A percentile compares a stretch with the other conserved stretches of the same genome.
phyloP scores from a whole-genome alignment of 2,797 vertebrate species.

The Halcyon leucocephala region DNA sequence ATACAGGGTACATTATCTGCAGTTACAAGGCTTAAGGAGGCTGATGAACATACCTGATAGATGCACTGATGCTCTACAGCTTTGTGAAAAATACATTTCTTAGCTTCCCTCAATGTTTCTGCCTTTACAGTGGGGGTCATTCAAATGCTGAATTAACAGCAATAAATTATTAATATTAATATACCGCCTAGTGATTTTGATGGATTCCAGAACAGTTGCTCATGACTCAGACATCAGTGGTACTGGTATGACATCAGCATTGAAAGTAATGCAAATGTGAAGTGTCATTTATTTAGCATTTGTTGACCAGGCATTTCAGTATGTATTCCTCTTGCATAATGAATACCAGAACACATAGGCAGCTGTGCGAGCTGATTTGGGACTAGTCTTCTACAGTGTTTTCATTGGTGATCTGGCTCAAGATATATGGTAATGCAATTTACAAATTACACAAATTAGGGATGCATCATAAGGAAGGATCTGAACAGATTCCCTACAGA shows the following conservation, averaged over 20 bases:
- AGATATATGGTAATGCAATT: neutral
- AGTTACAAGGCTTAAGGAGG: neutral
- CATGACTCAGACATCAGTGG: neutral
- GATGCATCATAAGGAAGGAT: neutral
- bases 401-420: neutral
- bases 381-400: neutral
- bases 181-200: neutral
- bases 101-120: neutral
- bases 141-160: neutral
- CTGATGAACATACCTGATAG: neutral
- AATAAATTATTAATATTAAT: neutral
- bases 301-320: neutral
- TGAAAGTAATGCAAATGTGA: neutral
- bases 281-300: neutral
- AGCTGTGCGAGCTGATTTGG: neutral
- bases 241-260: neutral
- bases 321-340: neutral
- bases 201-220: neutral
- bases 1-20: accelerated
- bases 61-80: neutral
- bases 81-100: neutral
- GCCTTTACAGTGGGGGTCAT: neutral
- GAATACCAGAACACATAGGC: neutral
- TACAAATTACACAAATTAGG: neutral
- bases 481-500: neutral